A percentile compares a stretch with the other conserved stretches of the same genome.
Conservation (phyloP, 1,140 invertebrate species). For the Sinella curviseta region DNA sequence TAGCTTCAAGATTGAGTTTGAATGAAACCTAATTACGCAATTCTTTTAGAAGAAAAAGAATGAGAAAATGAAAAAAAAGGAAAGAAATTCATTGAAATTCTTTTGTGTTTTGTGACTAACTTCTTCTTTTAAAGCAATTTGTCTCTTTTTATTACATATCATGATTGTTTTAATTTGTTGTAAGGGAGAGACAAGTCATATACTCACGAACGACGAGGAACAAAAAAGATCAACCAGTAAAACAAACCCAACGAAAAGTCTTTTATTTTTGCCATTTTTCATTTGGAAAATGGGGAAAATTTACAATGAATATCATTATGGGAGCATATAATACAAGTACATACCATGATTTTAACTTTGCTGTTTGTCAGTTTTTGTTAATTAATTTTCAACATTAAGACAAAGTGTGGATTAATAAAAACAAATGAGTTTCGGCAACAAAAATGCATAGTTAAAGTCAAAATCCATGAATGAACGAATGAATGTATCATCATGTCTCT, state of each 20-base stretch:
- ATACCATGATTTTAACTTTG: neutral
- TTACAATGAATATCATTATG: neutral
- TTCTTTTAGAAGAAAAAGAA: neutral
- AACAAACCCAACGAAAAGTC: neutral
- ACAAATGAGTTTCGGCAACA: conserved; percentile 4
- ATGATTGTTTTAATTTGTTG: conserved; percentile 19
- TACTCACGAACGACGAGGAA: neutral
- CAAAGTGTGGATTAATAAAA: neutral
- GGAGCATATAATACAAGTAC: neutral
- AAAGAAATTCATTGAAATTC: conserved; percentile 20
- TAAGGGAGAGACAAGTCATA: neutral
- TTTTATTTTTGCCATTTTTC: neutral
- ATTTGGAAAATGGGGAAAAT: neutral
- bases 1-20: neutral
- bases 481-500: neutral
- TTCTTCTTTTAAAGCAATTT: conserved; percentile 10
- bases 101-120: neutral
- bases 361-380: neutral
- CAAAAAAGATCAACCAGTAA: neutral
- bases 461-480: neutral
- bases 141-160: conserved; percentile 15
- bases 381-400: conserved; percentile 7
- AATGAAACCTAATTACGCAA: conserved; percentile 23
- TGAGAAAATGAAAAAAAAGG: neutral
- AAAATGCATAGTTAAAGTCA: too few species aligned